Conservation (phyloP, 2,113 vertebrate species). For the Cichladusa arquata region DNA sequence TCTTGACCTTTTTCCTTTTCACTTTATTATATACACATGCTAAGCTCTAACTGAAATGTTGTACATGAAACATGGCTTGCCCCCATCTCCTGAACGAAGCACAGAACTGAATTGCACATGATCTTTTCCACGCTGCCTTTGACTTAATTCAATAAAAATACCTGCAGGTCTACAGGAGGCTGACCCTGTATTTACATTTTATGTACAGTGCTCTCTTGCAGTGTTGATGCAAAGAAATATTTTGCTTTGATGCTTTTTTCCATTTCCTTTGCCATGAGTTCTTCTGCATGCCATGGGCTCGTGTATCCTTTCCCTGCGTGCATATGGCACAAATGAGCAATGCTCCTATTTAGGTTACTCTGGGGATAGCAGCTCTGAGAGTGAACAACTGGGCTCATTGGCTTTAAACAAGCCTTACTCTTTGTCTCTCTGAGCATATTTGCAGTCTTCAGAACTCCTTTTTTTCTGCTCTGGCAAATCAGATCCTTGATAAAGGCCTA, state of each 20-base stretch:
- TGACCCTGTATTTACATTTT: not conserved
- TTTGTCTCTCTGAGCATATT: not conserved
- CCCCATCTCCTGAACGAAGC: not conserved
- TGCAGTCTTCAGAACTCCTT: not conserved
- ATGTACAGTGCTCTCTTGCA: not conserved
- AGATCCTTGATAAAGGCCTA: conserved; percentile 17
- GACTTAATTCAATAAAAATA: not conserved
- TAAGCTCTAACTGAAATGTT: not conserved
- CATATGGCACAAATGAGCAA: not conserved
- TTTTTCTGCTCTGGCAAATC: conserved; percentile 32
- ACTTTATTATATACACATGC: not conserved
- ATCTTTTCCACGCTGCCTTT: not conserved
- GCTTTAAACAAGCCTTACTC: not conserved
- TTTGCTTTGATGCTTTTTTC: not conserved
- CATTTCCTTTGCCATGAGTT: not conserved
- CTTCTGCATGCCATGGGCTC: not conserved
- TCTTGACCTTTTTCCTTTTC: not conserved
- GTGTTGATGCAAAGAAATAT: not conserved
- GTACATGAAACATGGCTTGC: not conserved
- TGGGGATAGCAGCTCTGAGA: not conserved
- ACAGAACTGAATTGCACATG: not conserved
- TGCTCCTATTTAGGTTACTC: not conserved
- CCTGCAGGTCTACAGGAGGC: not conserved
- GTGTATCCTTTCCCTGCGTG: not conserved
- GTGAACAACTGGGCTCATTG: not conserved